A percentile compares a stretch with the other conserved stretches of the same genome.
phyloP scores from a whole-genome alignment of 2,797 vertebrate species.

The Syndactyla subalaris region DNA sequence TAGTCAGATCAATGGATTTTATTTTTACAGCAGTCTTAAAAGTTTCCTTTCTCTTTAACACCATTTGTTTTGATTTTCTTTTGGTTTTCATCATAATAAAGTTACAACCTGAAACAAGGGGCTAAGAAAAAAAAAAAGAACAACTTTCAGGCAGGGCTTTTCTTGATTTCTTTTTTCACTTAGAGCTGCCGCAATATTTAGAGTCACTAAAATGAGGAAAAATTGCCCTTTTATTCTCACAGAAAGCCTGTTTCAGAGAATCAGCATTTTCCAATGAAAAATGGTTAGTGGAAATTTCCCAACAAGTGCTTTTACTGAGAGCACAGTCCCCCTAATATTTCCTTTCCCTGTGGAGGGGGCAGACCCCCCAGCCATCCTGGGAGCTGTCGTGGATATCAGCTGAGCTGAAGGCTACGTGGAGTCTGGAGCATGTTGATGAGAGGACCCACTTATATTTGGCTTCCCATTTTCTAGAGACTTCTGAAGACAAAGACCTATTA shows the following conservation, averaged over 20 bases:
- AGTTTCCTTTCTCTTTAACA: conserved; percentile 9
- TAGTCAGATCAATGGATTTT: conserved; percentile 1
- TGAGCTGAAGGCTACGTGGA: fast-evolving
- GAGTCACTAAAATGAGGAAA: conserved; percentile 45
- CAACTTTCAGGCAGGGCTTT: neutral
- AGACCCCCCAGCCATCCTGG: neutral
- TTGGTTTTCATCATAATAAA: conserved; percentile 25
- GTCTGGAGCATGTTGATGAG: neutral
- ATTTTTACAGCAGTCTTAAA: neutral
- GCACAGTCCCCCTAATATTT: fast-evolving
- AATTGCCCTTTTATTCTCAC: conserved; percentile 37
- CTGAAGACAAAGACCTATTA: neutral
- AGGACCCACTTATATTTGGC: neutral
- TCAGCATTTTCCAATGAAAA: conserved; percentile 48
- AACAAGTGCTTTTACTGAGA: neutral
- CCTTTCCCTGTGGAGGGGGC: neutral
- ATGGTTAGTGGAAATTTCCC: neutral
- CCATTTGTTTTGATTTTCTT: conserved; percentile 32
- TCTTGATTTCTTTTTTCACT: neutral
- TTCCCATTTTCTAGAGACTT: neutral
- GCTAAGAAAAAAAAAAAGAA: neutral
- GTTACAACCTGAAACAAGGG: conserved; percentile 19
- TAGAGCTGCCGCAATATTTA: conserved; percentile 23
- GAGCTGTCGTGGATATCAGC: neutral
- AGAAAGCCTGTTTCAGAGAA: conserved; percentile 28